Conservation (phyloP, 92 coral and sea anemone species). For the Porites cylindrica region DNA sequence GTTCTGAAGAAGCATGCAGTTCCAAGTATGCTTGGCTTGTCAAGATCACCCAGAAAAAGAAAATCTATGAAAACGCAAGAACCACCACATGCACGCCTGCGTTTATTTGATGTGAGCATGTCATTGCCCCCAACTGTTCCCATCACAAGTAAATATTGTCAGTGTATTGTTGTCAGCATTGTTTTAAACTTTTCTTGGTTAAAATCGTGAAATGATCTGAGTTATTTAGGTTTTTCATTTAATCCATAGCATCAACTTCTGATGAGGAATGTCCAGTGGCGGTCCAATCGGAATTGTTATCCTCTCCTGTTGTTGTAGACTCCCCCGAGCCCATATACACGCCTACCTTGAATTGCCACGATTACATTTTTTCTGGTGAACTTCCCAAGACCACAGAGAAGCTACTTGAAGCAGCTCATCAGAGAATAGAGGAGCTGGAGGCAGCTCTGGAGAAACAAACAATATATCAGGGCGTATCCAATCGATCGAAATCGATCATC, state of each 20-base stretch:
- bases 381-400: slow-evolving; percentile 41
- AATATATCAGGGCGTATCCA: too few species aligned
- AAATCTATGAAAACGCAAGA: slow-evolving; percentile 46
- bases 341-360: slow-evolving; percentile 25
- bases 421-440: slow-evolving; percentile 40
- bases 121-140: slow-evolving; percentile 42
- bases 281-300: slow-evolving; percentile 17
- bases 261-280: slow-evolving; percentile 18
- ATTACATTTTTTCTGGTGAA: slow-evolving; percentile 23
- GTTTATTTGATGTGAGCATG: slow-evolving; percentile 42
- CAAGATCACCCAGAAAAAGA: slow-evolving; percentile 43
- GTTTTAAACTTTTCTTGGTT: slow-evolving; percentile 22
- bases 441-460: slow-evolving; percentile 13
- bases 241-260: slow-evolving; percentile 37
- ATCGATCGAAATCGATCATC: too few species aligned
- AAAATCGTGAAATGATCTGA: slow-evolving; percentile 34
- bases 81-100: slow-evolving; percentile 41
- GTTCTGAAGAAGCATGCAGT: slow-evolving; percentile 47
- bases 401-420: slow-evolving; percentile 59
- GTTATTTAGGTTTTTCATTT: slow-evolving; percentile 14
- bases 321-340: slow-evolving; percentile 9
- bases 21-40: slow-evolving; percentile 43
- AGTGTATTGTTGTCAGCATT: slow-evolving; percentile 26
- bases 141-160: slow-evolving; percentile 38
- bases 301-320: slow-evolving; percentile 37